Percentiles rank a stretch among this genome's conserved stretches.
phyloP scores from a whole-genome alignment of 2,797 vertebrate genomes.

The Chaunax sp. region DNA sequence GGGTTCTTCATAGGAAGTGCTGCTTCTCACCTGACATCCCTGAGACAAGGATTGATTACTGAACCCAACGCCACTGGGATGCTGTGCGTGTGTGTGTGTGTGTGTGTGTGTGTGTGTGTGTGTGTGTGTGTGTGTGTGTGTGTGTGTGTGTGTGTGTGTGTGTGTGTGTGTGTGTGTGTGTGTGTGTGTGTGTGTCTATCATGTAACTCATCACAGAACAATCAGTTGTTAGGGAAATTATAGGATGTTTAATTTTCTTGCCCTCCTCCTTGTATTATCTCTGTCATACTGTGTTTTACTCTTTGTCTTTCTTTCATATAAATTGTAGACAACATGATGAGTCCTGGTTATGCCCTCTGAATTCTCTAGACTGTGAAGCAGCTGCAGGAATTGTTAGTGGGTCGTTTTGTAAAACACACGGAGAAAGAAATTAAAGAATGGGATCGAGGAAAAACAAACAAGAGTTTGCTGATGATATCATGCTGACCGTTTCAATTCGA shows the following conservation, averaged over 20 bases:
- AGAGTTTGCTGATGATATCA: too few relatives aligned
- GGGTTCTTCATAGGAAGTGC: conserved; percentile 70
- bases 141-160: conserved; percentile 30
- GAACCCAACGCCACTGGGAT: conserved; percentile 81
- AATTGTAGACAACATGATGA: not conserved
- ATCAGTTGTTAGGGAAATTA: conserved; percentile 91
- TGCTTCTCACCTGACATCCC: conserved; percentile 83
- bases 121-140: conserved; percentile 38
- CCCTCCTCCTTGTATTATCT: not conserved
- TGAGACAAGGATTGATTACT: conserved; percentile 87
- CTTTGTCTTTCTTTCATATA: not conserved
- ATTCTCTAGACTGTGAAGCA: not conserved
- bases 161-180: conserved; percentile 37
- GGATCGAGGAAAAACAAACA: too few relatives aligned
- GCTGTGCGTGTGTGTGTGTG: conserved; percentile 47
- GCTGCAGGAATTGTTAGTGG: not conserved
- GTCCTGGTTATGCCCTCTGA: not conserved
- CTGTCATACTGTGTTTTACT: not conserved
- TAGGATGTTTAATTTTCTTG: conserved; percentile 83
- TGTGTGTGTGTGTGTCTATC: conserved; percentile 25
- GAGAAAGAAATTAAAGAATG: too few relatives aligned
- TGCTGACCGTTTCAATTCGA: too few relatives aligned
- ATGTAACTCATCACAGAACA: conserved; percentile 76
- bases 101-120: conserved; percentile 31
- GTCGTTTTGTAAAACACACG: too few relatives aligned